Evolutionary conservation across 2,888 invertebrate genomes (phyloP).

Genomic region (Cryptophagus acutangulus): DNA sequence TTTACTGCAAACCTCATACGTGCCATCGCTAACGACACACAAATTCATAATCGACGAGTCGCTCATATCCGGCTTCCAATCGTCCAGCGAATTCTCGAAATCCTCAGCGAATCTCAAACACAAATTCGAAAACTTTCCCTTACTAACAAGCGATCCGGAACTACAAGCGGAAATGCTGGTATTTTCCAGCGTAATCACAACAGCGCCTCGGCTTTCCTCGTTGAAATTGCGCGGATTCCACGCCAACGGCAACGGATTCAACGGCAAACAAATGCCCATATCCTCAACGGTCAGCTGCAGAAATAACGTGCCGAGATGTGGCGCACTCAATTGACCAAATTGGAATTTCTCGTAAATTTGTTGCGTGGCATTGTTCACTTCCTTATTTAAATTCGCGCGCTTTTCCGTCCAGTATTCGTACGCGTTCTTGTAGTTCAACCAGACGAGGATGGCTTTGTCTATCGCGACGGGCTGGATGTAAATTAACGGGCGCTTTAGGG

Average conservation of each 20-base stretch:
- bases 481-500: slow-evolving; percentile 86
- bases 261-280: slow-evolving; percentile 91
- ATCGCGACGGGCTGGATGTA: slow-evolving; percentile 97
- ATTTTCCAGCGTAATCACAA: slow-evolving; percentile 92
- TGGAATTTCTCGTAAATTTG: slow-evolving; percentile 67
- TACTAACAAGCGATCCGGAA: slow-evolving; percentile 92
- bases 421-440: slow-evolving; percentile 99
- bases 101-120: slow-evolving; percentile 95
- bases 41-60: slow-evolving; percentile 79
- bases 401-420: slow-evolving; percentile 99
- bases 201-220: slow-evolving; percentile 84
- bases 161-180: slow-evolving; percentile 96
- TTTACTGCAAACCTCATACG: slow-evolving; percentile 93
- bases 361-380: slow-evolving; percentile 72
- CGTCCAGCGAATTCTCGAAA: slow-evolving; percentile 92
- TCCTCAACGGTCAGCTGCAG: slow-evolving; percentile 93
- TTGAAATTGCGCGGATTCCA: slow-evolving; percentile 63
- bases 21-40: slow-evolving; percentile 98
- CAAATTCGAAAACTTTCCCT: slow-evolving; percentile 84
- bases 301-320: slow-evolving; percentile 83
- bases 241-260: slow-evolving; percentile 74
- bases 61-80: slow-evolving; percentile 89
- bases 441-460: slow-evolving; percentile 96
- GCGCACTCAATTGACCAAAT: slow-evolving; percentile 69
- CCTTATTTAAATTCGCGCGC: slow-evolving; percentile 82